Base-by-base conservation (phyloP, 92 coral and sea anemone genomes). In the Virgularia gustaviana region DNA sequence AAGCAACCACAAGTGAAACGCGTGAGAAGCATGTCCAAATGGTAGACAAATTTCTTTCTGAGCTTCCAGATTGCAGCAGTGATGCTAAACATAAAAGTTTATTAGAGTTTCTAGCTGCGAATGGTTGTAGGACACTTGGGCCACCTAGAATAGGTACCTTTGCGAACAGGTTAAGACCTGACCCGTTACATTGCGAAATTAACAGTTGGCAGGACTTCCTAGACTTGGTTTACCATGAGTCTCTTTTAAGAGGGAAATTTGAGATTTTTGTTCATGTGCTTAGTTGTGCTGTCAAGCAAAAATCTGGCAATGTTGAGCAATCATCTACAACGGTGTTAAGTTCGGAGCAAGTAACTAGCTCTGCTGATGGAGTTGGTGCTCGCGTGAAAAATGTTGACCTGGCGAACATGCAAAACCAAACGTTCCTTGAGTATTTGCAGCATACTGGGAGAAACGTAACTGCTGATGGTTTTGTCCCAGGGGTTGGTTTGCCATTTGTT, bases 151-250 rank as follows among this genome's bases (percentile, higher is more conserved):
- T 47, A 47, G 55, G 55, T 25, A 47, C 55, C 18, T 47, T 15
- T 47, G 55, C 55, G 4, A 15, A 47, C 55, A 47, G 55, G 22
- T 25, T 47, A 5, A 47, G 55, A 47, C 55, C 55, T 15, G 55
- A 47, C 6, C 55, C 55, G 15, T 47, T 47, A 47, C 55, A 47
- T 47, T 47, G 55, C 22, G 55, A 47, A 47, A 47, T 47, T 15
- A 47, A 47, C 22, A 47, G 55, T 25, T 47, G 55, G 55, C 55
- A 47, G 18, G 55, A 47, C 22, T 47, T 47, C 18, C 22, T 47
- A 47, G 55, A 47, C 22, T 47, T 47, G 22, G 55, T 47, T 15
- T 47, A 47, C 55, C 55, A 47, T 47, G 55, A 47, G 22, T 19
- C 55, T 15, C 55, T 47, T 47, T 19, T 47, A 47, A 47, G 55